Evolutionary conservation across 1,140 invertebrate genomes (phyloP).

Genomic region (Aphaenogaster rudis): DNA sequence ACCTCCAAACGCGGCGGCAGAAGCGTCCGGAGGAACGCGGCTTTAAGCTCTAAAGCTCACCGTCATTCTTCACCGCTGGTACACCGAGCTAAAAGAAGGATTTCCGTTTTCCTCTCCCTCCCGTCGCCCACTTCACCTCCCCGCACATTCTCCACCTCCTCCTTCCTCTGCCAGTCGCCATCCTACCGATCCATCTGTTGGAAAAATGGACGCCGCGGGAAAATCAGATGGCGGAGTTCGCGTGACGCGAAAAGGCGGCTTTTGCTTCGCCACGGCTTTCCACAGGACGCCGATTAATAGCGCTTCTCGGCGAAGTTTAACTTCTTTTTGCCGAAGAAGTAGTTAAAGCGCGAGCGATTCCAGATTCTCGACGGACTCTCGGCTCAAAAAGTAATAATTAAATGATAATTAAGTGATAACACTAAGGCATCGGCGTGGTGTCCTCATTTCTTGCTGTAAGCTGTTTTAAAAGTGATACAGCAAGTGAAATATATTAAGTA

Average conservation of each 20-base stretch:
- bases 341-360: conserved; percentile 6
- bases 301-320: conserved; percentile 8
- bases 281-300: conserved; percentile 43
- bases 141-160: not conserved
- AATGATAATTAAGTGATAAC: not conserved
- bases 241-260: conserved; percentile 53
- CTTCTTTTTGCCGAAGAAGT: not conserved
- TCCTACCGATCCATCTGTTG: conserved; percentile 52
- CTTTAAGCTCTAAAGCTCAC: conserved; percentile 67
- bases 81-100: conserved; percentile 66
- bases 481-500: too few relatives aligned
- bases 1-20: conserved; percentile 47
- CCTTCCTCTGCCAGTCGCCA: conserved; percentile 21
- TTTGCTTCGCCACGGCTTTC: conserved; percentile 31
- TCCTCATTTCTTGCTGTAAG: not conserved
- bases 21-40: conserved; percentile 71
- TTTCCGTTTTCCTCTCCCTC: conserved; percentile 51
- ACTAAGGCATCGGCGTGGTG: not conserved
- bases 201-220: conserved; percentile 58
- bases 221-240: conserved; percentile 55
- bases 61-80: conserved; percentile 54
- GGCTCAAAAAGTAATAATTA: conserved; percentile 1
- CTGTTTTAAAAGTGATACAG: not conserved
- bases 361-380: not conserved
- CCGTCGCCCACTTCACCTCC: not conserved